Conservation (phyloP, 1,140 invertebrate genomes). For the Agrilus planipennis region DNA sequence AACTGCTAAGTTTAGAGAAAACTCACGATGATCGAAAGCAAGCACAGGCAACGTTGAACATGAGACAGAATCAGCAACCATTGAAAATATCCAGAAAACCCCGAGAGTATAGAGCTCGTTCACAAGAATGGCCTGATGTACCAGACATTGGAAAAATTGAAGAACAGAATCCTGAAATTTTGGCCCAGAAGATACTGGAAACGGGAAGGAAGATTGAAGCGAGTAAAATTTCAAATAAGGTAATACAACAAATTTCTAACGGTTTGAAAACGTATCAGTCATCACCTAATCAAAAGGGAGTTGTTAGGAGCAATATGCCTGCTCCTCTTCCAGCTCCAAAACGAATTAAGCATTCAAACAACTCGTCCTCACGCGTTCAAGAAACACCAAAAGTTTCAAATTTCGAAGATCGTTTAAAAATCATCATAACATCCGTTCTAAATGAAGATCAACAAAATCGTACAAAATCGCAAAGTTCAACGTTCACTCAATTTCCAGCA, state of each 20-base stretch:
- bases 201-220: conserved; percentile 78
- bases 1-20: conserved; percentile 61
- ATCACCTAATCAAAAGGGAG: conserved; percentile 12
- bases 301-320: conserved; percentile 26
- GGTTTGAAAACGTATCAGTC: conserved; percentile 8
- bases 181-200: conserved; percentile 80
- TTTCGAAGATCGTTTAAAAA: conserved; percentile 84
- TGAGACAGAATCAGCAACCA: conserved; percentile 15
- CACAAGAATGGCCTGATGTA: conserved; percentile 83
- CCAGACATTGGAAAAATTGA: conserved; percentile 82
- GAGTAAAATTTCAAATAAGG: conserved; percentile 44
- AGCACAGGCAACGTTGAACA: conserved; percentile 34
- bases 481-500: conserved; percentile 3
- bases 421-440: conserved; percentile 79
- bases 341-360: conserved; percentile 7
- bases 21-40: conserved; percentile 47
- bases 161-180: conserved; percentile 79
- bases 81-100: conserved; percentile 42
- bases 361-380: conserved; percentile 32
- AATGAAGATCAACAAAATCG: conserved; percentile 61
- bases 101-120: conserved; percentile 60
- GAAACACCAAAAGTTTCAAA: conserved; percentile 74
- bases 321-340: conserved; percentile 21
- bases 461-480: conserved; percentile 13
- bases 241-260: conserved; percentile 12